phyloP scores from a whole-genome alignment of 2,113 vertebrate genomes.

The Limanda limanda region DNA sequence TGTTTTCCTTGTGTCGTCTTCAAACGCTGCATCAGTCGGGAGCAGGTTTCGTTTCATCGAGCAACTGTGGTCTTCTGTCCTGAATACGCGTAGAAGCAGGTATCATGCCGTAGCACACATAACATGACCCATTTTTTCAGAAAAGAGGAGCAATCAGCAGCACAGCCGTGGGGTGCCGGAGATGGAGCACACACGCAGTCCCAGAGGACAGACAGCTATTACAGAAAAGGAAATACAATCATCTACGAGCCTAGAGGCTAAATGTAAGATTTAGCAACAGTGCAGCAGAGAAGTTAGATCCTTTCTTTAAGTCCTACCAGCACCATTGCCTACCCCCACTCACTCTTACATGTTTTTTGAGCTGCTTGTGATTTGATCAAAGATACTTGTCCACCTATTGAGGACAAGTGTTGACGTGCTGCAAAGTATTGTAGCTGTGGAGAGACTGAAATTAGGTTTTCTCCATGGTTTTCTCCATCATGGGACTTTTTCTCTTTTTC shows the following conservation, averaged over 20 bases:
- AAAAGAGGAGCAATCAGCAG: constrained; percentile 69
- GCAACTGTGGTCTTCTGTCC: constrained; percentile 17
- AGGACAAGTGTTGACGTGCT: constrained; percentile 26
- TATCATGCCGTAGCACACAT: constrained; percentile 56
- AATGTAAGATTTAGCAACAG: constrained; percentile 68
- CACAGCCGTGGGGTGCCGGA: constrained; percentile 66
- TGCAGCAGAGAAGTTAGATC: constrained; percentile 50
- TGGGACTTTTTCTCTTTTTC: constrained; percentile 4
- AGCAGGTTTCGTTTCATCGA: constrained; percentile 2
- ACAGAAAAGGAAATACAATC: constrained; percentile 79
- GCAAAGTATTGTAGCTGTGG: constrained; percentile 3
- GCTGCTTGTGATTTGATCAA: constrained; percentile 52
- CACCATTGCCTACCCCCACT: constrained; percentile 10
- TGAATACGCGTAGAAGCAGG: constrained; percentile 48
- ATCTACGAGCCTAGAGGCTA: constrained; percentile 71
- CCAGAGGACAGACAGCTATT: constrained; percentile 73
- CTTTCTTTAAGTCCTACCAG: constrained; percentile 43
- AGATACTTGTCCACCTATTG: constrained; percentile 45
- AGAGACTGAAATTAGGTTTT: constrained; percentile 30
- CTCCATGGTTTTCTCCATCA: constrained; percentile 15
- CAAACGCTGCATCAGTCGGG: constrained; percentile 1
- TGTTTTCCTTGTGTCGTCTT: background rate
- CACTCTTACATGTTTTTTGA: constrained; percentile 33
- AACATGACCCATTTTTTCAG: constrained; percentile 77
- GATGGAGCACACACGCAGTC: constrained; percentile 63